Percentiles rank a stretch among this genome's conserved stretches.
These are phyloP conservation scores for Podargus strigoides DNA, from an alignment of 2,797 vertebrate genomes.

Conservation along the genomic window DNA sequence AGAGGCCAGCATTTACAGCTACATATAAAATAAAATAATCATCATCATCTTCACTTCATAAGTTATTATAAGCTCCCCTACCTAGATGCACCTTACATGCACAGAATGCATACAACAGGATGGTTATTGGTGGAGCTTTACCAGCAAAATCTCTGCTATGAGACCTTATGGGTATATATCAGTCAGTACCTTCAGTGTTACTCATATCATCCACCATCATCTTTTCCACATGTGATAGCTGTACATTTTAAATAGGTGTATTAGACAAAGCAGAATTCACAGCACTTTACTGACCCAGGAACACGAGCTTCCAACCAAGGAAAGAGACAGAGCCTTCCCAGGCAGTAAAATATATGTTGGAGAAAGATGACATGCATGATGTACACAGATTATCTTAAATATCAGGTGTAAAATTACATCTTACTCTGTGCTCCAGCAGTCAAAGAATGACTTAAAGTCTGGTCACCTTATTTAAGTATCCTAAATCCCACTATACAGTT, in stretches of 20 bases:
- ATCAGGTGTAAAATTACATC: conserved; percentile 39
- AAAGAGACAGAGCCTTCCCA: not conserved
- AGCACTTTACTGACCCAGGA: not conserved
- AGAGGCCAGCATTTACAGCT: not conserved
- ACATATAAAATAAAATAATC: not conserved
- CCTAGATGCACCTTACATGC: fast-evolving
- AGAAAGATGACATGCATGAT: not conserved
- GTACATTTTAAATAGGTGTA: not conserved
- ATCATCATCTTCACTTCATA: not conserved
- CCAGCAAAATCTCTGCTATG: not conserved
- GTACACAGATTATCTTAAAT: conserved; percentile 23
- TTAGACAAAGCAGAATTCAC: not conserved
- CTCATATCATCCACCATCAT: not conserved
- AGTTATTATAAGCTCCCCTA: not conserved
- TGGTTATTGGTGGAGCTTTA: not conserved
- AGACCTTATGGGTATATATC: not conserved
- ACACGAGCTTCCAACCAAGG: not conserved
- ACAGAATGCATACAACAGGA: too few species aligned
- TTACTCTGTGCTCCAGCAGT: not conserved
- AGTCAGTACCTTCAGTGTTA: not conserved
- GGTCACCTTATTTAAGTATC: not conserved
- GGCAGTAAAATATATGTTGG: not conserved
- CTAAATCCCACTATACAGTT: not conserved
- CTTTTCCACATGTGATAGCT: not conserved
- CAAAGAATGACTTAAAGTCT: not conserved